These are phyloP conservation scores for Tetragnatha versicolor DNA, from an alignment of 1,140 invertebrate species.

Conservation along the genomic window DNA sequence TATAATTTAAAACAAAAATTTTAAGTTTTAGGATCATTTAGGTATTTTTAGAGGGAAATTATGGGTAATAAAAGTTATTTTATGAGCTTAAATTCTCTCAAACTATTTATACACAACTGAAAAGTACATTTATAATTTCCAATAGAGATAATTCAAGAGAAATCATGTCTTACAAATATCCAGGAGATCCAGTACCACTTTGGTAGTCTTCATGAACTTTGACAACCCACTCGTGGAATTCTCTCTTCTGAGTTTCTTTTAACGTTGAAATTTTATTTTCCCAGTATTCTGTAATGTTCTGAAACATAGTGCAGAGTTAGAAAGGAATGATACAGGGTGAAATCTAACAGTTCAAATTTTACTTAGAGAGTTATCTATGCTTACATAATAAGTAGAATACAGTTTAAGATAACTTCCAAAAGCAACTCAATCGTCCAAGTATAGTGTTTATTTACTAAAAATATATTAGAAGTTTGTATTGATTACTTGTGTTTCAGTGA, in stretches of 20 bases:
- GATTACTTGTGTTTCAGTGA: constrained; percentile 77
- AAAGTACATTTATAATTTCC: neutral
- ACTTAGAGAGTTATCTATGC: too few species aligned
- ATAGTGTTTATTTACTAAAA: neutral
- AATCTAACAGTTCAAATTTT: too few species aligned
- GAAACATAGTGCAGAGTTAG: neutral
- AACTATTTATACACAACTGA: neutral
- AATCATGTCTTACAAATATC: constrained; percentile 31
- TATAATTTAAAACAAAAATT: too few species aligned
- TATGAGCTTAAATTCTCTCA: constrained; percentile 40
- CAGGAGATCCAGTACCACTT: constrained; percentile 53
- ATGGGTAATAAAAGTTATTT: constrained; percentile 10
- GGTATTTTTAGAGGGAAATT: too few species aligned
- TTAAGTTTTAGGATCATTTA: too few species aligned
- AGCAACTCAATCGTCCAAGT: too few species aligned
- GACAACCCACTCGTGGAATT: constrained; percentile 83
- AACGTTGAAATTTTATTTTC: constrained; percentile 77
- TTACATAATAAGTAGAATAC: too few species aligned
- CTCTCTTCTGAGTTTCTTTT: constrained; percentile 74
- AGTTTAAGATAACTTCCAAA: too few species aligned
- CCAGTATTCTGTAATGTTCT: constrained; percentile 69
- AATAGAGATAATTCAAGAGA: too few species aligned
- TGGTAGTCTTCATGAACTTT: constrained; percentile 73
- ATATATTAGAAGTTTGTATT: neutral
- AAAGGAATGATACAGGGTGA: too few species aligned